Conservation (phyloP, 2,113 vertebrate species). For the Leucopsar rothschildi region DNA sequence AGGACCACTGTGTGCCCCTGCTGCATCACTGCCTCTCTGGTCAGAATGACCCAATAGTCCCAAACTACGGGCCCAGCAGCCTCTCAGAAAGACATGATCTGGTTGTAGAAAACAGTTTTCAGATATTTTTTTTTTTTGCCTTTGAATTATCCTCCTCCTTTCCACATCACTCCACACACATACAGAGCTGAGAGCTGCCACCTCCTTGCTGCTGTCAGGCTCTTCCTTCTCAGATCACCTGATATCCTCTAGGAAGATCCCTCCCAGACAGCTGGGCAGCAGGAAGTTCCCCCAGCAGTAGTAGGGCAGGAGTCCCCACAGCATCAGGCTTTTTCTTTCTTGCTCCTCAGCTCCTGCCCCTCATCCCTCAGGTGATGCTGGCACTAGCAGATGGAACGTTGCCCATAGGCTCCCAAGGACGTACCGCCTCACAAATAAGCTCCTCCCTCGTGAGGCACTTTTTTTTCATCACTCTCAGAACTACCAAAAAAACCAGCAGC, state of each 20-base stretch:
- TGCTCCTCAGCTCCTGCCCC: background rate
- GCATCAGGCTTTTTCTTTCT: background rate
- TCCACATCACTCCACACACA: too few species aligned
- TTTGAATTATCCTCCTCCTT: background rate
- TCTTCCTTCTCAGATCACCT: background rate
- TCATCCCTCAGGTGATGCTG: background rate
- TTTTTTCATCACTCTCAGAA: background rate
- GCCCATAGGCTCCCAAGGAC: background rate
- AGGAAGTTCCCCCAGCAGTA: background rate
- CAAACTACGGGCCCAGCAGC: background rate
- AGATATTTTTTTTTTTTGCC: background rate
- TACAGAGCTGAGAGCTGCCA: background rate
- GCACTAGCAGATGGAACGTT: background rate
- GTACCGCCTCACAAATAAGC: background rate
- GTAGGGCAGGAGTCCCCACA: background rate
- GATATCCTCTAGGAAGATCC: background rate
- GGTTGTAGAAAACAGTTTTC: background rate
- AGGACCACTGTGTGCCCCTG: rapidly evolving
- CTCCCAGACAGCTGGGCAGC: background rate
- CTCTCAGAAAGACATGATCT: background rate
- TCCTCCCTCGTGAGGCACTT: background rate
- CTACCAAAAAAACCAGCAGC: background rate
- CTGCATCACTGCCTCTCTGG: background rate
- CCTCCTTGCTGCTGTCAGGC: background rate
- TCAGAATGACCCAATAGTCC: too few species aligned